Conservation (phyloP, 2,888 invertebrate genomes). For the Melieria omissa region DNA sequence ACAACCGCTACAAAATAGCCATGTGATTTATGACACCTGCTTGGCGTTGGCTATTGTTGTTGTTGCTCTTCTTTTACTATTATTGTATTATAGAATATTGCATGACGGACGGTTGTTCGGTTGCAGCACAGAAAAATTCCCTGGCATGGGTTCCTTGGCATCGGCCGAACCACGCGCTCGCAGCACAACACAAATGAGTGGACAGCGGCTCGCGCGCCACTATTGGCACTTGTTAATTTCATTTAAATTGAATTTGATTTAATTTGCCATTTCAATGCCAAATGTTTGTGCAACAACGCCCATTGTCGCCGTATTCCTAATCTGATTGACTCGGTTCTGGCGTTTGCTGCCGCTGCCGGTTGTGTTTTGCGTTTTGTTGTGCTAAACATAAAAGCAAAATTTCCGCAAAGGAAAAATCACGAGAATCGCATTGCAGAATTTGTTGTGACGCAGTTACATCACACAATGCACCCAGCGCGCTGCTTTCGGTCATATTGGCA, state of each 20-base stretch:
- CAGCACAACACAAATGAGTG: not conserved
- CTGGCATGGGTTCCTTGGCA: not conserved
- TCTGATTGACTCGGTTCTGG: no score
- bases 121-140: no score
- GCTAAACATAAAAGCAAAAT: not conserved
- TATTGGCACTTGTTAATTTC: conserved; percentile 20
- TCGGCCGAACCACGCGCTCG: not conserved
- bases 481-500: no score
- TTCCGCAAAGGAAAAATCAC: not conserved
- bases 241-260: conserved; percentile 9
- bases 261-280: not conserved
- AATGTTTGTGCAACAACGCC: not conserved
- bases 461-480: not conserved
- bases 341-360: not conserved
- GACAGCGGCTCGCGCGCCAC: conserved; percentile 27
- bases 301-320: no score
- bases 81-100: not conserved
- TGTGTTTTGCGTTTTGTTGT: not conserved
- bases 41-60: not conserved
- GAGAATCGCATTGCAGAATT: not conserved
- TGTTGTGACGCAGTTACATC: not conserved
- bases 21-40: conserved; percentile 42
- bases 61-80: not conserved
- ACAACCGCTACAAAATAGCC: conserved; percentile 12
- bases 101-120: no score